Conservation (phyloP, 2,113 vertebrate genomes). For the Perccottus glenii region DNA sequence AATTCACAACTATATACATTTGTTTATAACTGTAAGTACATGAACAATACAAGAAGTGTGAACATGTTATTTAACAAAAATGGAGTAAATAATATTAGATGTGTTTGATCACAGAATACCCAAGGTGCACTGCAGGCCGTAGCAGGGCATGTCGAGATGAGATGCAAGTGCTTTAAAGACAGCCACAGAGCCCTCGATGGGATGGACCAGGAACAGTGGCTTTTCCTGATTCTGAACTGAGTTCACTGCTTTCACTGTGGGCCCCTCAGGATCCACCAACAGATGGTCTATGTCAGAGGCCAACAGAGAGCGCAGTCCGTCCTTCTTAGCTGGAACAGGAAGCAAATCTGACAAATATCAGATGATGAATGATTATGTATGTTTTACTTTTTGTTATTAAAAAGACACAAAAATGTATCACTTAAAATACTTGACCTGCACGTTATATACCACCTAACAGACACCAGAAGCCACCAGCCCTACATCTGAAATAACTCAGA, state of each 20-base stretch:
- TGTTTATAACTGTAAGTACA: background rate
- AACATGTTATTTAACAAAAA: too few relatives aligned
- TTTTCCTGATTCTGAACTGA: slow-evolving; percentile 84
- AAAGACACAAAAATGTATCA: background rate
- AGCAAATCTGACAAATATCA: slow-evolving; percentile 57
- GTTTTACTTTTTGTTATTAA: background rate
- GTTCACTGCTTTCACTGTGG: slow-evolving; percentile 86
- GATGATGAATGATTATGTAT: background rate
- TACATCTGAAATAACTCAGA: too few relatives aligned
- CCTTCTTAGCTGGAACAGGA: slow-evolving; percentile 37
- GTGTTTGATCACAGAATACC: slow-evolving; percentile 73
- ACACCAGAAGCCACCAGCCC: too few relatives aligned
- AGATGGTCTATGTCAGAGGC: slow-evolving; percentile 82
- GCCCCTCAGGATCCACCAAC: slow-evolving; percentile 87
- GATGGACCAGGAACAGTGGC: slow-evolving; percentile 92
- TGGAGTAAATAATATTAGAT: too few relatives aligned
- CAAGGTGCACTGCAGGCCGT: slow-evolving; percentile 93
- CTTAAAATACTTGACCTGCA: too few relatives aligned
- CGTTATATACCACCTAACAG: too few relatives aligned
- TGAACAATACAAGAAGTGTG: background rate
- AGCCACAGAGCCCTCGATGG: slow-evolving; percentile 90
- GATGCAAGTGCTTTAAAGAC: slow-evolving; percentile 85
- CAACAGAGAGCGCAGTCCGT: slow-evolving; percentile 41
- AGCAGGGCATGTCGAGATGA: slow-evolving; percentile 89
- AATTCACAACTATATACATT: too few relatives aligned